Evolutionary conservation across 2,113 vertebrate genomes (phyloP).

Genomic region (Hypomesus transpacificus): DNA sequence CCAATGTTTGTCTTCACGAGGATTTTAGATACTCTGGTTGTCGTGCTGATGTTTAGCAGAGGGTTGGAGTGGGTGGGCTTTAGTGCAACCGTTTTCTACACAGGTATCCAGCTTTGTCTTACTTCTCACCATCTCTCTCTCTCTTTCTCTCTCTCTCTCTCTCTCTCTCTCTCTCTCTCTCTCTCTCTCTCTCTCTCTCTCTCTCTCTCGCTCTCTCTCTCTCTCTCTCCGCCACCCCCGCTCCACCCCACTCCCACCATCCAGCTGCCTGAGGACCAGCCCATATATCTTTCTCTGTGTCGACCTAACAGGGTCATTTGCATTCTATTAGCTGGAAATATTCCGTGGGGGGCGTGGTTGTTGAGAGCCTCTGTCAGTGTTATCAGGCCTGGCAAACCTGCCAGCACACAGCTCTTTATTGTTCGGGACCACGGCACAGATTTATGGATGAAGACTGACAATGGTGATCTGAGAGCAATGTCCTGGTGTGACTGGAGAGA

Average conservation of each 20-base stretch:
- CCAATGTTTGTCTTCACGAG: too few species aligned
- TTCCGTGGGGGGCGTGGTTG: slow-evolving; percentile 53
- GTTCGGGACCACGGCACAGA: slow-evolving; percentile 40
- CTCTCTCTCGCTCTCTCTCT: slow-evolving; percentile 22
- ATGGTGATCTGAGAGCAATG: slow-evolving; percentile 22
- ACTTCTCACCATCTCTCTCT: not conserved
- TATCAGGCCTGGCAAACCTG: slow-evolving; percentile 51
- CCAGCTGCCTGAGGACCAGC: slow-evolving; percentile 14
- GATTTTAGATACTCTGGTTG: too few species aligned
- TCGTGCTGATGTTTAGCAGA: too few species aligned
- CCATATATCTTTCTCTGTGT: slow-evolving; percentile 52
- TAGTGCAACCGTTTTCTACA: too few species aligned
- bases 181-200: slow-evolving; percentile 2
- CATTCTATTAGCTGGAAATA: slow-evolving; percentile 68
- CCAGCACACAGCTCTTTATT: slow-evolving; percentile 41
- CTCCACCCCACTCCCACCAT: slow-evolving; percentile 14
- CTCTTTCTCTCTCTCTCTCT: not conserved
- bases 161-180: slow-evolving; percentile 32
- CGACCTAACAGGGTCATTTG: slow-evolving; percentile 47
- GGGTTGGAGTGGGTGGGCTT: too few species aligned
- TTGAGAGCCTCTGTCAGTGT: slow-evolving; percentile 39
- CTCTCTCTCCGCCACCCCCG: slow-evolving; percentile 23
- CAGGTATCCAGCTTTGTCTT: too few species aligned
- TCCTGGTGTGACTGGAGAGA: slow-evolving; percentile 35
- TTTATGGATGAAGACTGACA: slow-evolving; percentile 39